Percentiles rank a stretch among this genome's conserved stretches.
These are phyloP conservation scores for Anarrhichthys ocellatus DNA, from an alignment of 2,113 vertebrate genomes.

Conservation along the genomic window DNA sequence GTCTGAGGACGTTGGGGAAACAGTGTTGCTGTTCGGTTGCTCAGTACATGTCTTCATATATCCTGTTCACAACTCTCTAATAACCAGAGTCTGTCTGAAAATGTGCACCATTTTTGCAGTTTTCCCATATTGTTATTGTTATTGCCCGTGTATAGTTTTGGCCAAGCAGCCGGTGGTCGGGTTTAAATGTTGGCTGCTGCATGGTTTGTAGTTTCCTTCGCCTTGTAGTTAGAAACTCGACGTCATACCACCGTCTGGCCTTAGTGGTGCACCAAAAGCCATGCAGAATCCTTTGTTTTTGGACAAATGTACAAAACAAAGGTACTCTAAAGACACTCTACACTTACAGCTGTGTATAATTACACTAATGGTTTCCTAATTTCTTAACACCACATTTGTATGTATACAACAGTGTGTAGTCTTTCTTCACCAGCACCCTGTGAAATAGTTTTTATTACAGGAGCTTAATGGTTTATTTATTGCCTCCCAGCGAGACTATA, in stretches of 20 bases:
- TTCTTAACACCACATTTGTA: background rate
- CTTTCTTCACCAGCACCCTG: background rate
- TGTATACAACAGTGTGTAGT: background rate
- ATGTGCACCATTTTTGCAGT: background rate
- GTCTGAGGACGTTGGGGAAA: background rate
- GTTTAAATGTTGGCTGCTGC: conserved; percentile 14
- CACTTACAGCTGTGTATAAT: background rate
- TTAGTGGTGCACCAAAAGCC: background rate
- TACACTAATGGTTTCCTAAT: background rate
- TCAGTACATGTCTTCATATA: background rate
- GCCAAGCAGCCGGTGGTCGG: background rate
- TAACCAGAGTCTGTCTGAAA: background rate
- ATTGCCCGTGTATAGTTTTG: background rate
- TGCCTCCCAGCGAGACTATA: background rate
- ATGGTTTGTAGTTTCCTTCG: conserved; percentile 32
- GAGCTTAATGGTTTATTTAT: conserved; percentile 6
- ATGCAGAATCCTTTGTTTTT: too few species aligned
- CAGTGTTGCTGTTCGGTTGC: background rate
- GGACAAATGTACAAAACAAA: too few species aligned
- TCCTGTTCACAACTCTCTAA: background rate
- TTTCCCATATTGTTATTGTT: background rate
- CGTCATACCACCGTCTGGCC: background rate
- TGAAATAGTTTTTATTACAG: background rate
- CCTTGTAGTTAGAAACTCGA: conserved; percentile 11
- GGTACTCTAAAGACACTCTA: background rate